Evolutionary conservation across 1,140 invertebrate species (phyloP).

Genomic region (Solenopsis fugax): DNA sequence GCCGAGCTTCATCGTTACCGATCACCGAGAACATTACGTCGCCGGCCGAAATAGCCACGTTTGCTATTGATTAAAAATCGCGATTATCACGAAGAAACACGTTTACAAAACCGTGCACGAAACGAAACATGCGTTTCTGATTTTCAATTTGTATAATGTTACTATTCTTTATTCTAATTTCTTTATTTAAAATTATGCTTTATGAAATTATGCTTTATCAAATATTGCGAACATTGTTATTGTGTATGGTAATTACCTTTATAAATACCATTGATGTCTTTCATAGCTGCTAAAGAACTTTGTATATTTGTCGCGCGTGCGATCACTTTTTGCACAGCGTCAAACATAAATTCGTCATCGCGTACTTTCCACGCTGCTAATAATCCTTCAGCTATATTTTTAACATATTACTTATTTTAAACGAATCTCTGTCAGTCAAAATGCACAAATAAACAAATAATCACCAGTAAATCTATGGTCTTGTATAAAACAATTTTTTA

Average conservation of each 20-base stretch:
- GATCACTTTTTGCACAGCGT: slow-evolving; percentile 71
- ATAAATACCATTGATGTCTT: not conserved
- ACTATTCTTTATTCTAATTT: slow-evolving; percentile 8
- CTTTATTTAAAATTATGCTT: not conserved
- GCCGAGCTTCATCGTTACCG: slow-evolving; percentile 69
- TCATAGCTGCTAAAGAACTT: slow-evolving; percentile 45
- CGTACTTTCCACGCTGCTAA: slow-evolving; percentile 78
- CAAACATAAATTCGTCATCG: slow-evolving; percentile 63
- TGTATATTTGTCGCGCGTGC: slow-evolving; percentile 74
- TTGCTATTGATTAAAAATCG: slow-evolving; percentile 65
- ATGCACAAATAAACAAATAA: not conserved
- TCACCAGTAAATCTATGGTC: not conserved
- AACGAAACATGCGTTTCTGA: not conserved
- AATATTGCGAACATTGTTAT: slow-evolving; percentile 4
- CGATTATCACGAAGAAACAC: not conserved
- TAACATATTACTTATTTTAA: not conserved
- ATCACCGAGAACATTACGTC: slow-evolving; percentile 76
- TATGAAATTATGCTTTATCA: no score
- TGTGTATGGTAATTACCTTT: slow-evolving; percentile 37
- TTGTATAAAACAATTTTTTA: not conserved
- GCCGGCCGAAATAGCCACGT: slow-evolving; percentile 76
- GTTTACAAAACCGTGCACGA: not conserved
- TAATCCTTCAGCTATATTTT: slow-evolving; percentile 72
- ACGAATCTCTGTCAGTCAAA: not conserved
- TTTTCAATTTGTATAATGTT: not conserved